A percentile compares a stretch with the other conserved stretches of the same genome.
These are phyloP conservation scores for Psettodes erumei DNA, from an alignment of 2,113 vertebrate species.

Conservation along the genomic window DNA sequence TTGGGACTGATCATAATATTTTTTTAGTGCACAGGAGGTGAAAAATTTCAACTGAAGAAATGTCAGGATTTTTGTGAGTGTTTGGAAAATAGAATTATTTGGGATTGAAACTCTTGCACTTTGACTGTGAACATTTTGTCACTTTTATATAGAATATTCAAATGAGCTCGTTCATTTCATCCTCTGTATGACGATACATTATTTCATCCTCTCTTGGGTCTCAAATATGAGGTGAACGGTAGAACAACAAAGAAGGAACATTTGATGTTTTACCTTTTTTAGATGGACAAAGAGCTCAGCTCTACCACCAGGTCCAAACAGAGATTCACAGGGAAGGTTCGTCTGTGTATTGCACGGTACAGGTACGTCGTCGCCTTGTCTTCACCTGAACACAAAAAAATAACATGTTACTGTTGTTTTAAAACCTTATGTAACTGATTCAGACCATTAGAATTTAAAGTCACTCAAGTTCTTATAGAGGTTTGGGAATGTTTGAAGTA, in stretches of 20 bases:
- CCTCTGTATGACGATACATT: neutral
- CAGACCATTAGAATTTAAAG: neutral
- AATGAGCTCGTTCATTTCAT: neutral
- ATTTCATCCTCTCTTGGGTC: neutral
- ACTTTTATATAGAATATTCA: neutral
- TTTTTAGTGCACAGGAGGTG: neutral
- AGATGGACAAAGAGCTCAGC: slow-evolving; percentile 95
- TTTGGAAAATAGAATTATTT: neutral
- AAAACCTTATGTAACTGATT: neutral
- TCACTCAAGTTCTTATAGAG: neutral
- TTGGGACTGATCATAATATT: slow-evolving; percentile 14
- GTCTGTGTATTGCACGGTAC: slow-evolving; percentile 95
- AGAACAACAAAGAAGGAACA: neutral
- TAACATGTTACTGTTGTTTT: neutral
- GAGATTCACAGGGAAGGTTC: slow-evolving; percentile 94
- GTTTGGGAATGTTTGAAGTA: neutral
- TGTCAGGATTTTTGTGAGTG: no score
- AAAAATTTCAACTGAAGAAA: neutral
- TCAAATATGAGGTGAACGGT: neutral
- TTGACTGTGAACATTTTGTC: neutral
- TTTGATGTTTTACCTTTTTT: slow-evolving; percentile 8
- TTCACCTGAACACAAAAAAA: neutral
- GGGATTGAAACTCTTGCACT: neutral
- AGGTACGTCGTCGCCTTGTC: no score
- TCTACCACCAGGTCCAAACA: slow-evolving; percentile 89